These are phyloP conservation scores for Rhizomys pruinosus DNA, from an alignment of 2,113 vertebrate genomes.

Conservation along the genomic window DNA sequence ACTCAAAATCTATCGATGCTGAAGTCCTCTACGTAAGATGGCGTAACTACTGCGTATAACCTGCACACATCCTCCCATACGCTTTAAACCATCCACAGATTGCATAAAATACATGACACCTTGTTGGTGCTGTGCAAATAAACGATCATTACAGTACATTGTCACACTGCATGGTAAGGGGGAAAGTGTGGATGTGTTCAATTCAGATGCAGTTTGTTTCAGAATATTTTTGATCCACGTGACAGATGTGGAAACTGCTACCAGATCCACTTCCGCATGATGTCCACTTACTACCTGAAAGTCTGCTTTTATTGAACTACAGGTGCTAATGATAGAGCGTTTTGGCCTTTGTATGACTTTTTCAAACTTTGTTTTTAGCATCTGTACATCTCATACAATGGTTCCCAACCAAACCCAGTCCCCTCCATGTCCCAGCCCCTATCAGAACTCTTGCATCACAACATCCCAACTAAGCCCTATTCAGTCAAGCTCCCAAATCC, in stretches of 20 bases:
- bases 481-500: no score
- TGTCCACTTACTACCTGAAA: not conserved
- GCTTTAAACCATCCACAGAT: not conserved
- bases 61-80: not conserved
- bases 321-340: not conserved
- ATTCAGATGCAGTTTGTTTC: not conserved
- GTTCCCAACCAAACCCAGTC: no score
- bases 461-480: no score
- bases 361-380: not conserved
- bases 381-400: no score
- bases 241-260: not conserved
- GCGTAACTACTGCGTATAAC: no score
- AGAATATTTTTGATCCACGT: not conserved
- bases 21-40: no score
- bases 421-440: no score
- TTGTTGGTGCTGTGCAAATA: not conserved
- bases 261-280: not conserved
- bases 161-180: not conserved
- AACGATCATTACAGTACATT: not conserved
- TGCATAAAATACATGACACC: not conserved
- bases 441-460: no score
- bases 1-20: no score
- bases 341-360: not conserved
- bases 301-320: not conserved
- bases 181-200: not conserved